Conservation (phyloP, 2,797 vertebrate genomes). For the Poecilia velifera region DNA sequence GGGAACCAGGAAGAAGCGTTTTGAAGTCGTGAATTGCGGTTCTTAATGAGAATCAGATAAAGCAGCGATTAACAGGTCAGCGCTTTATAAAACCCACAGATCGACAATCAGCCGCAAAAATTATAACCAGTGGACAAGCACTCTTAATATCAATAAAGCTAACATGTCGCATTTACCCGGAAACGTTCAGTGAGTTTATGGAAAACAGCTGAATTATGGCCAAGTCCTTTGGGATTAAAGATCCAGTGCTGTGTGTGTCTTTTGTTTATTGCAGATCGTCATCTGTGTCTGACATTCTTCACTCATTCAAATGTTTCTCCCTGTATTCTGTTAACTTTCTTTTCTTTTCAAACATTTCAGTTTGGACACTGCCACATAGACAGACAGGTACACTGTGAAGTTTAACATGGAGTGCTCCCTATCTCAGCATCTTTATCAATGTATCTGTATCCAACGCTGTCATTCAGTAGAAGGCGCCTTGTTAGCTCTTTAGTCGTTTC, state of each 20-base stretch:
- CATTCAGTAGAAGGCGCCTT: slow-evolving; percentile 75
- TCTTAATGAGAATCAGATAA: not conserved
- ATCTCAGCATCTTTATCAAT: slow-evolving; percentile 56
- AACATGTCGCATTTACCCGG: not conserved
- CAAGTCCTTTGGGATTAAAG: not conserved
- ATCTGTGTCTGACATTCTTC: slow-evolving; percentile 53
- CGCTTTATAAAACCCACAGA: not conserved
- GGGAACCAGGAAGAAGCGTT: not conserved
- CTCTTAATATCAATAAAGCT: not conserved
- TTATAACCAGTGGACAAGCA: too few relatives aligned
- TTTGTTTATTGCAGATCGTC: slow-evolving; percentile 33
- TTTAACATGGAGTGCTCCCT: slow-evolving; percentile 66
- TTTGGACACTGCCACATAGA: slow-evolving; percentile 85
- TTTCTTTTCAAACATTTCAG: slow-evolving; percentile 82
- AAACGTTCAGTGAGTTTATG: not conserved
- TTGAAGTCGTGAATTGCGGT: not conserved
- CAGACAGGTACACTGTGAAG: slow-evolving; percentile 80
- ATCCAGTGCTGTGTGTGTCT: slow-evolving; percentile 11
- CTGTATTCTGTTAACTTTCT: slow-evolving; percentile 75
- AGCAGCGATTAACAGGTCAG: not conserved
- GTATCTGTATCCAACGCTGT: slow-evolving; percentile 83
- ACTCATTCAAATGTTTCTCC: slow-evolving; percentile 57
- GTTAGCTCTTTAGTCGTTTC: not conserved
- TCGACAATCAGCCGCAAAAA: not conserved
- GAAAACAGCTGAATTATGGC: not conserved